These are phyloP conservation scores for Pandemis heparana DNA, from an alignment of 2,888 invertebrate genomes.

Conservation along the genomic window DNA sequence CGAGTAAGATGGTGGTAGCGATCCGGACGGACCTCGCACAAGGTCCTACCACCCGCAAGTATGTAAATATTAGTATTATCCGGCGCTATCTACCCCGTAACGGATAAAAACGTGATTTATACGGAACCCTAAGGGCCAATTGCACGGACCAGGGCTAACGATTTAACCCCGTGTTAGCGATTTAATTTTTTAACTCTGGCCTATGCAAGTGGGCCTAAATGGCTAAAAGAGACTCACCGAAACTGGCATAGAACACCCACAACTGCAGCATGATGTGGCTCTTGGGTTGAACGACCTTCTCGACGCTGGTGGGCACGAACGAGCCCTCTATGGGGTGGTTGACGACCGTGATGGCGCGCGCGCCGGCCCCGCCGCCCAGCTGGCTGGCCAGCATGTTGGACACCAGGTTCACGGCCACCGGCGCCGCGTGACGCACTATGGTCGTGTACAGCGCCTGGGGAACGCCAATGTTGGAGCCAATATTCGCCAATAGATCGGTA, in stretches of 20 bases:
- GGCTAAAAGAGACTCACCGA: slow-evolving; percentile 22
- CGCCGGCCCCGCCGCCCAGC: slow-evolving; percentile 7
- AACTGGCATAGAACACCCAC: slow-evolving; percentile 12
- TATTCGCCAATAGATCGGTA: too few relatives aligned
- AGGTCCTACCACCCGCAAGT: too few relatives aligned
- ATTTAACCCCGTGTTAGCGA: too few relatives aligned
- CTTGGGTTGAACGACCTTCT: slow-evolving; percentile 5
- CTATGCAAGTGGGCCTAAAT: too few relatives aligned
- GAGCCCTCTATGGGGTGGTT: slow-evolving; percentile 40
- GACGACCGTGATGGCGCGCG: slow-evolving; percentile 17
- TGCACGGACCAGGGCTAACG: too few relatives aligned
- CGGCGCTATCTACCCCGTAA: too few relatives aligned
- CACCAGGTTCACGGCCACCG: slow-evolving; percentile 69
- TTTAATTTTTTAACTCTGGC: too few relatives aligned
- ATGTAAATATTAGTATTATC: too few relatives aligned
- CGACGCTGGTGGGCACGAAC: neutral
- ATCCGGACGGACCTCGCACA: too few relatives aligned
- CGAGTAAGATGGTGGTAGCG: too few relatives aligned
- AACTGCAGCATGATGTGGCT: neutral
- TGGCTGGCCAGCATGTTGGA: slow-evolving; percentile 57
- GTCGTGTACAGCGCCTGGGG: slow-evolving; percentile 62
- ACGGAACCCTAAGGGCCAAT: too few relatives aligned
- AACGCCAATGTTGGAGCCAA: neutral
- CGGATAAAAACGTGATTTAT: too few relatives aligned
- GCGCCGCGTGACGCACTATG: slow-evolving; percentile 67